Evolutionary conservation across 2,888 invertebrate species (phyloP).

Genomic region (Neelides folsomi): DNA sequence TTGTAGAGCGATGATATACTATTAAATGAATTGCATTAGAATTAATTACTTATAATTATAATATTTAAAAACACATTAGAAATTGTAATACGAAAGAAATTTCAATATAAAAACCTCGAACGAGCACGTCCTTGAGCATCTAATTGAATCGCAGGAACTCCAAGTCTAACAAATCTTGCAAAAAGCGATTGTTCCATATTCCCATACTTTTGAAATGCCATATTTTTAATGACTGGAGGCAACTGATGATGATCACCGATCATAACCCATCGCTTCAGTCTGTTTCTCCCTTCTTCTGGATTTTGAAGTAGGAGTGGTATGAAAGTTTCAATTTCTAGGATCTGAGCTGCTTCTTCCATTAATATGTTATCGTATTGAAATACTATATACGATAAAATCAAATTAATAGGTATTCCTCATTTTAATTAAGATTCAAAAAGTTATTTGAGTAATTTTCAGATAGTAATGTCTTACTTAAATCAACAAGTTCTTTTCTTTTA

Average conservation of each 20-base stretch:
- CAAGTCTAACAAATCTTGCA: conserved; percentile 85
- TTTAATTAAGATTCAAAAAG: background rate
- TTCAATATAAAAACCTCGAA: conserved; percentile 46
- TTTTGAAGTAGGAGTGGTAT: conserved; percentile 97
- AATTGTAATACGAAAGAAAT: background rate
- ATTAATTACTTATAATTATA: background rate
- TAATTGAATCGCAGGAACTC: conserved; percentile 91
- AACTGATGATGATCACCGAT: conserved; percentile 96
- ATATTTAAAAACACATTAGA: background rate
- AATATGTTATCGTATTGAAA: conserved; percentile 98
- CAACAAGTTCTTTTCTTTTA: conserved; percentile 87
- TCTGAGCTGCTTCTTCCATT: conserved; percentile 99
- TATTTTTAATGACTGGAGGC: conserved; percentile 98
- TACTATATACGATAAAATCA: conserved; percentile 49
- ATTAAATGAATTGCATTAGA: conserved; percentile 29
- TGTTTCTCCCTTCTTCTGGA: conserved; percentile 87
- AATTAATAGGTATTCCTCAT: background rate
- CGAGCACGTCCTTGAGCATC: conserved; percentile 95
- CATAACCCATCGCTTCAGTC: conserved; percentile 99
- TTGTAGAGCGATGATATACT: conserved; percentile 87
- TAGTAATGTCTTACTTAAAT: conserved; percentile 51
- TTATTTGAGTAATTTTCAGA: background rate
- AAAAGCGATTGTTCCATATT: conserved; percentile 99
- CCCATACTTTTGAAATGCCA: conserved; percentile 99
- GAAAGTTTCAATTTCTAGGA: conserved; percentile 98